A percentile compares a stretch with the other conserved stretches of the same genome.
Conservation (phyloP, 2,797 vertebrate genomes). For the Onychomys arenicola region DNA sequence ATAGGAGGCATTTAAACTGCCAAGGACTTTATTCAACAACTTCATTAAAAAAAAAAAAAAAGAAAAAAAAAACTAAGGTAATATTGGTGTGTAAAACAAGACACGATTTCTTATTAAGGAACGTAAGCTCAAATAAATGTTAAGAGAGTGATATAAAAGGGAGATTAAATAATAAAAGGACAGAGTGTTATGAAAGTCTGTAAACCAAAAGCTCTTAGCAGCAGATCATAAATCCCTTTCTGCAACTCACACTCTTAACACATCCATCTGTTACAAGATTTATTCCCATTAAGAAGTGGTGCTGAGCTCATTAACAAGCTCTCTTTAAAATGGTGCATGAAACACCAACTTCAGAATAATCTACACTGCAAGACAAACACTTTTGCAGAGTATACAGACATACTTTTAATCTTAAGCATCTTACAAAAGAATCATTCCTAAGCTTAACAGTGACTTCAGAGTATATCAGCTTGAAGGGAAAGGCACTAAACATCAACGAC, state of each 20-base stretch:
- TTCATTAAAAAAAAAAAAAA: background rate
- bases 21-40: background rate
- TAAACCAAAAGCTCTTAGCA: background rate
- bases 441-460: conserved; percentile 8
- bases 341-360: conserved; percentile 9
- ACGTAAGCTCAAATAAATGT: background rate
- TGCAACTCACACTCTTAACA: background rate
- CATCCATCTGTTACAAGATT: background rate
- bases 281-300: conserved; percentile 6
- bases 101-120: background rate
- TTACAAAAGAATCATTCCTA: conserved; percentile 45
- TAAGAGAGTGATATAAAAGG: background rate
- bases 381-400: conserved; percentile 14
- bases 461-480: conserved; percentile 13
- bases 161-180: background rate
- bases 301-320: background rate
- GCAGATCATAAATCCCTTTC: background rate
- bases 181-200: background rate
- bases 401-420: conserved; percentile 55
- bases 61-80: background rate
- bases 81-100: background rate
- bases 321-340: background rate
- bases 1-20: background rate
- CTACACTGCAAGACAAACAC: background rate
- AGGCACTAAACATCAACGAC: conserved; percentile 34